Evolutionary conservation across 64 coral and sea anemone genomes (phyloP).

Genomic region (Montipora efflorescens): DNA sequence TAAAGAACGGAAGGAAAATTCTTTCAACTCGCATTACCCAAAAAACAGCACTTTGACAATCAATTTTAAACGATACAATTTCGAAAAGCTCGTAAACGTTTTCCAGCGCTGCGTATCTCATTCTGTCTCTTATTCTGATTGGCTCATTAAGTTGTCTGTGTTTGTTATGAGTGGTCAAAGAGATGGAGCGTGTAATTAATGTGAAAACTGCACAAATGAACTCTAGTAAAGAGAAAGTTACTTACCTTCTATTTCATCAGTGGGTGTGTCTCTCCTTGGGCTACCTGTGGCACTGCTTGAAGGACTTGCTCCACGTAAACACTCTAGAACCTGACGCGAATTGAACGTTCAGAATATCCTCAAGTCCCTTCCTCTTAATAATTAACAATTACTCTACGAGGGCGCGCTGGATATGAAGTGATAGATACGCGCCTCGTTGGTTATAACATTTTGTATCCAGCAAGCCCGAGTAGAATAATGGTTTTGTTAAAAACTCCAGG

Average conservation of each 20-base stretch:
- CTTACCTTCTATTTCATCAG: constrained; percentile 91
- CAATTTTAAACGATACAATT: neutral
- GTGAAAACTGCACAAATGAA: neutral
- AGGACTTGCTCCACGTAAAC: constrained; percentile 59
- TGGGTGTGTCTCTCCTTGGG: constrained; percentile 76
- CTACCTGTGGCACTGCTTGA: constrained; percentile 76
- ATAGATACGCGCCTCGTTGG: too few relatives aligned
- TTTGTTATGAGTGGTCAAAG: neutral
- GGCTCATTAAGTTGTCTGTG: neutral
- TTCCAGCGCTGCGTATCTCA: neutral
- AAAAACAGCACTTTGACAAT: too few relatives aligned
- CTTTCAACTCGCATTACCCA: too few relatives aligned
- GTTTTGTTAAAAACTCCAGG: too few relatives aligned
- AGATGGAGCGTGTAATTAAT: neutral
- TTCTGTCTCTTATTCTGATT: neutral
- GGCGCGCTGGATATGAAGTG: too few relatives aligned
- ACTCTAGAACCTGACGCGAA: constrained; percentile 53
- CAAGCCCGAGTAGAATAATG: too few relatives aligned
- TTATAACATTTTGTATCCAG: too few relatives aligned
- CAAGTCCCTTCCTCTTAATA: neutral
- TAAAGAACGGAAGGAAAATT: neutral
- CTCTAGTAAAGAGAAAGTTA: neutral
- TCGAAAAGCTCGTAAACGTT: neutral
- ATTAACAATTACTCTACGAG: too few relatives aligned
- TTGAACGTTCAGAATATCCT: neutral